Percentiles rank a stretch among this genome's conserved stretches.
Conservation (phyloP, 2,113 vertebrate species). For the Podocnemis expansa region DNA sequence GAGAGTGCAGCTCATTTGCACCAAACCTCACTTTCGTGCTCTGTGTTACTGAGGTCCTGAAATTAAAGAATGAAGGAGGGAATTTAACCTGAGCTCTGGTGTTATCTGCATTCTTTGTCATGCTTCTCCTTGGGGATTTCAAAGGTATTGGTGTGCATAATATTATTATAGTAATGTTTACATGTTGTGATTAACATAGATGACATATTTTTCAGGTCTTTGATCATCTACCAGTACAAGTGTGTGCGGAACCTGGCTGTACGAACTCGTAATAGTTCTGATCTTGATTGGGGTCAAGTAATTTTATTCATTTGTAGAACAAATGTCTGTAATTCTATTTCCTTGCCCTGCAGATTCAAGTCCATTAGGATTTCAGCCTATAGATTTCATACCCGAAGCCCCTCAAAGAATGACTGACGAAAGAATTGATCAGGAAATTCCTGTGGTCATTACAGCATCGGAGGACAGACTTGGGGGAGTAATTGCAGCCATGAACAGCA, state of each 20-base stretch:
- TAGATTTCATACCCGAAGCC: constrained; percentile 83
- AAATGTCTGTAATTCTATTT: background rate
- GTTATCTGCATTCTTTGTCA: background rate
- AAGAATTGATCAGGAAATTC: constrained; percentile 83
- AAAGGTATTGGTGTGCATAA: background rate
- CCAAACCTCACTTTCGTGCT: background rate
- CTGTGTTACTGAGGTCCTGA: background rate
- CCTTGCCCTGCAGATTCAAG: constrained; percentile 79
- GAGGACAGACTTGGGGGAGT: constrained; percentile 91
- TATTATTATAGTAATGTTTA: background rate
- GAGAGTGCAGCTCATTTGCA: accelerated
- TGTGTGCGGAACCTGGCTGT: background rate
- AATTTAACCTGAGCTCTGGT: background rate
- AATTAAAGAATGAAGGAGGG: background rate
- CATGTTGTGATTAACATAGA: background rate
- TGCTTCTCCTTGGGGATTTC: background rate
- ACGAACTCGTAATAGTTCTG: background rate
- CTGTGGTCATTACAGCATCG: constrained; percentile 90
- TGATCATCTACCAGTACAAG: background rate
- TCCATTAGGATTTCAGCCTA: constrained; percentile 82
- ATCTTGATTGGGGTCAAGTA: background rate
- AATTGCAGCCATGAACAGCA: constrained; percentile 92
- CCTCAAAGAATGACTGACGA: constrained; percentile 55
- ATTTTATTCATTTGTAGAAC: background rate
- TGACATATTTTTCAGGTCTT: background rate